Percentiles rank a stretch among this genome's conserved stretches.
These are phyloP conservation scores for Cylindroiulus punctatus DNA, from an alignment of 2,888 invertebrate species.

Conservation along the genomic window DNA sequence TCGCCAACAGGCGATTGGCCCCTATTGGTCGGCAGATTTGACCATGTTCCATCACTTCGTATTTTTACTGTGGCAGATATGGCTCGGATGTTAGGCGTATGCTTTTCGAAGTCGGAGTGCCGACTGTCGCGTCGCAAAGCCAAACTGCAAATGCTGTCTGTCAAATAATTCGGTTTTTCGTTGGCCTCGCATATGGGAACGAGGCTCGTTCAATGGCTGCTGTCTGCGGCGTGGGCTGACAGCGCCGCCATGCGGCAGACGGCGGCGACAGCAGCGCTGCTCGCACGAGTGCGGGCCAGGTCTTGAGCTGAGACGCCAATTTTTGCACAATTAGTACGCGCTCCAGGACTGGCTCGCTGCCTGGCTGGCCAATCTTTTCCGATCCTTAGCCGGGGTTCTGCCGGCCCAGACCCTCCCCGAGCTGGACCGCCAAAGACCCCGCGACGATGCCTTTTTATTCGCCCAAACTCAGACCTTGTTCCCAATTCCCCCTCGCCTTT, in stretches of 20 bases:
- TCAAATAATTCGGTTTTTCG: not conserved
- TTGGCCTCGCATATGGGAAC: not conserved
- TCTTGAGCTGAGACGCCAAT: constrained; percentile 25
- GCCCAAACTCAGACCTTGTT: constrained; percentile 37
- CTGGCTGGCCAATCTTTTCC: not conserved
- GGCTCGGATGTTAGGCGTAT: too few species aligned
- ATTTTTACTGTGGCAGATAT: too few species aligned
- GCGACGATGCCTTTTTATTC: not conserved
- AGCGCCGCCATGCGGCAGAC: constrained; percentile 12
- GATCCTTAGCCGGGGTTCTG: not conserved
- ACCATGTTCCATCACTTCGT: too few species aligned
- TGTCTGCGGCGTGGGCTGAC: not conserved
- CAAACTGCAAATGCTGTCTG: not conserved
- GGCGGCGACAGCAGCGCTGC: not conserved
- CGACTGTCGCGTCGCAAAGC: not conserved
- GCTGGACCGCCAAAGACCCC: constrained; percentile 8
- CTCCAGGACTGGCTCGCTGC: not conserved
- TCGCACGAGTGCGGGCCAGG: constrained; percentile 13
- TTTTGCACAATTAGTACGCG: constrained; percentile 38
- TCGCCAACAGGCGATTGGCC: too few species aligned
- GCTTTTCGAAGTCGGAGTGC: too few species aligned
- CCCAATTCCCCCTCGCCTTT: constrained; percentile 10
- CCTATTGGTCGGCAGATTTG: too few species aligned
- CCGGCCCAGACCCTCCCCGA: too few species aligned
- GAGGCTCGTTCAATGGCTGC: constrained; percentile 40